phyloP scores from a whole-genome alignment of 1,140 invertebrate genomes.

The Catajapyx aquilonaris region DNA sequence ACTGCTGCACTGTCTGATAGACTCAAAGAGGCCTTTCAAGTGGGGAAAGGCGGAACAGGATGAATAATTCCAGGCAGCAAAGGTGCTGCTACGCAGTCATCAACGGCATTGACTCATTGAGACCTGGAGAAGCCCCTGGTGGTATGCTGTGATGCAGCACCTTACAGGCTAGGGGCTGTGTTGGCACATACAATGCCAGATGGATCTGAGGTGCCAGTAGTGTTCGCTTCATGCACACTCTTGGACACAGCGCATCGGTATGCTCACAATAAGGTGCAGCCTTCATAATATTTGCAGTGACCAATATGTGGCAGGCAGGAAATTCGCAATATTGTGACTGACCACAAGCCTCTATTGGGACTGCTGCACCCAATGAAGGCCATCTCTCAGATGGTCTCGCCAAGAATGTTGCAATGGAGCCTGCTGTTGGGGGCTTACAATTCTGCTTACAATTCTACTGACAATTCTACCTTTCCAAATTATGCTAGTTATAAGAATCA shows the following conservation, averaged over 20 bases:
- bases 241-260: conserved; percentile 21
- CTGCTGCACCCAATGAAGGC: conserved; percentile 13
- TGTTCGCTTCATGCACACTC: conserved; percentile 18
- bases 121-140: conserved; percentile 10
- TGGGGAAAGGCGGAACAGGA: neutral
- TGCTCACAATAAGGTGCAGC: conserved; percentile 22
- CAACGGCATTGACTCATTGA: conserved; percentile 7
- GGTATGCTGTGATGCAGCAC: conserved; percentile 13
- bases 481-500: no score
- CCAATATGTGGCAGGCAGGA: conserved; percentile 14
- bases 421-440: conserved; percentile 14
- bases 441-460: no score
- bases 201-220: conserved; percentile 17
- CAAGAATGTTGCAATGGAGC: conserved; percentile 17
- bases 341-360: conserved; percentile 18
- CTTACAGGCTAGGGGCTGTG: conserved; percentile 19
- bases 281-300: conserved; percentile 20
- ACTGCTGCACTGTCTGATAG: conserved; percentile 1
- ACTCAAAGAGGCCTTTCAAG: neutral
- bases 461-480: no score
- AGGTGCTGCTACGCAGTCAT: conserved; percentile 2
- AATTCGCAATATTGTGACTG: conserved; percentile 16
- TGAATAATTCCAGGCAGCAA: neutral
- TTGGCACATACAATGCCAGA: conserved; percentile 16
- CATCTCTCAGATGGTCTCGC: conserved; percentile 13